Conservation (phyloP, 2,797 vertebrate species). For the Siniperca undulata region DNA sequence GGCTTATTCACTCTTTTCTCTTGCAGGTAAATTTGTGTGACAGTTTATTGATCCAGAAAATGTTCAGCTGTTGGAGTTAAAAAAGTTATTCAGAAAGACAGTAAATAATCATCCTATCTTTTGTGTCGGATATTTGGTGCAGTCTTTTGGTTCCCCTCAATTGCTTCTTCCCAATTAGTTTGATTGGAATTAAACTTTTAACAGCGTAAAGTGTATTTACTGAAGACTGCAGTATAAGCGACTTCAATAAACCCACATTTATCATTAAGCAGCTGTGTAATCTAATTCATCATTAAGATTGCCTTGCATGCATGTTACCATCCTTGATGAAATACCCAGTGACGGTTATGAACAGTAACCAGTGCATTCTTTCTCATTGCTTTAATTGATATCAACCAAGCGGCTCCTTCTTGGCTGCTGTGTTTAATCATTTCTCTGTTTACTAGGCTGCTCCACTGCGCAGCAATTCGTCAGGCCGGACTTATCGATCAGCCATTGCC, state of each 20-base stretch:
- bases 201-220: slow-evolving; percentile 32
- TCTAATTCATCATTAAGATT: slow-evolving; percentile 67
- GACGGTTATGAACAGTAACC: slow-evolving; percentile 67
- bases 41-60: slow-evolving; percentile 55
- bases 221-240: slow-evolving; percentile 13
- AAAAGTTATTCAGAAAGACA: slow-evolving; percentile 40
- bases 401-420: slow-evolving; percentile 51
- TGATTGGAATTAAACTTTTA: slow-evolving; percentile 51
- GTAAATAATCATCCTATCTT: slow-evolving; percentile 28
- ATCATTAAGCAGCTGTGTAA: slow-evolving; percentile 49
- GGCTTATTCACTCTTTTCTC: slow-evolving; percentile 38
- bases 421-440: slow-evolving; percentile 75
- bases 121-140: slow-evolving; percentile 11
- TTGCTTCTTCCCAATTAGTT: slow-evolving; percentile 37
- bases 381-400: slow-evolving; percentile 80
- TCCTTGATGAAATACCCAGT: slow-evolving; percentile 65
- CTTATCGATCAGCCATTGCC: slow-evolving; percentile 63
- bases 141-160: slow-evolving; percentile 18
- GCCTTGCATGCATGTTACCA: slow-evolving; percentile 54
- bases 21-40: slow-evolving; percentile 39
- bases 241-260: slow-evolving; percentile 52
- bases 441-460: slow-evolving; percentile 48
- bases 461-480: slow-evolving; percentile 70
- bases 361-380: slow-evolving; percentile 59
- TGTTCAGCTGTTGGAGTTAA: slow-evolving; percentile 28